Conservation (phyloP, 2,113 vertebrate species). For the Planiliza haematocheilus region DNA sequence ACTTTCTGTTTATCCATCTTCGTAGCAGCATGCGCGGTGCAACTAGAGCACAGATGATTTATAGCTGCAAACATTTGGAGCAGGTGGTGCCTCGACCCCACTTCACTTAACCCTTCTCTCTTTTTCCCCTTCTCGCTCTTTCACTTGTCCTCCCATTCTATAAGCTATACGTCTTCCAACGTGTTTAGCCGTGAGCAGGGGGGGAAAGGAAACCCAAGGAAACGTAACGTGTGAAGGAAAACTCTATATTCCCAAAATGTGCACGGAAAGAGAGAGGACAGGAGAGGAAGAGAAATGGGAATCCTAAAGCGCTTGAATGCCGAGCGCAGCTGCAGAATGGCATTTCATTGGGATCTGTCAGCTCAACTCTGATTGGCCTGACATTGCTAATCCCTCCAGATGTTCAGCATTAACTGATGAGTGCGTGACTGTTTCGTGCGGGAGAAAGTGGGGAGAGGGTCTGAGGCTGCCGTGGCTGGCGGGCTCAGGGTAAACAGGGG, state of each 20-base stretch:
- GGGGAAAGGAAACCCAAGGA: neutral
- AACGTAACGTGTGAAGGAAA: neutral
- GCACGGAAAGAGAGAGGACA: conserved; percentile 19
- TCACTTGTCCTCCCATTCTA: conserved; percentile 33
- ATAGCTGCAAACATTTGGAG: conserved; percentile 78
- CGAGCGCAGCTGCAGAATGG: conserved; percentile 87
- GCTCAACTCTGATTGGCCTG: conserved; percentile 80
- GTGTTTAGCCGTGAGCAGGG: neutral
- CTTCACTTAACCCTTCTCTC: conserved; percentile 49
- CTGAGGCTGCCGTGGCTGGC: conserved; percentile 57
- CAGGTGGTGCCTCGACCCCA: conserved; percentile 82
- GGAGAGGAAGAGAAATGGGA: conserved; percentile 44
- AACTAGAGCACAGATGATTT: conserved; percentile 66
- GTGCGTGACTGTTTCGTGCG: conserved; percentile 75
- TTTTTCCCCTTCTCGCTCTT: conserved; percentile 22
- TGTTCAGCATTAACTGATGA: conserved; percentile 86
- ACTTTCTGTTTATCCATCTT: conserved; percentile 44
- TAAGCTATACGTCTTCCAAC: conserved; percentile 6
- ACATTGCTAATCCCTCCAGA: conserved; percentile 85
- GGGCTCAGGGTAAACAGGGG: conserved; percentile 74
- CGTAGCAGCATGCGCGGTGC: conserved; percentile 35
- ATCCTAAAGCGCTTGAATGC: conserved; percentile 73
- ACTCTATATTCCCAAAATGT: neutral
- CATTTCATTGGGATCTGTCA: conserved; percentile 85
- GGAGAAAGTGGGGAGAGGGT: conserved; percentile 50